Conservation (phyloP, 2,888 invertebrate genomes). For the Drosophila nigritarsus region DNA sequence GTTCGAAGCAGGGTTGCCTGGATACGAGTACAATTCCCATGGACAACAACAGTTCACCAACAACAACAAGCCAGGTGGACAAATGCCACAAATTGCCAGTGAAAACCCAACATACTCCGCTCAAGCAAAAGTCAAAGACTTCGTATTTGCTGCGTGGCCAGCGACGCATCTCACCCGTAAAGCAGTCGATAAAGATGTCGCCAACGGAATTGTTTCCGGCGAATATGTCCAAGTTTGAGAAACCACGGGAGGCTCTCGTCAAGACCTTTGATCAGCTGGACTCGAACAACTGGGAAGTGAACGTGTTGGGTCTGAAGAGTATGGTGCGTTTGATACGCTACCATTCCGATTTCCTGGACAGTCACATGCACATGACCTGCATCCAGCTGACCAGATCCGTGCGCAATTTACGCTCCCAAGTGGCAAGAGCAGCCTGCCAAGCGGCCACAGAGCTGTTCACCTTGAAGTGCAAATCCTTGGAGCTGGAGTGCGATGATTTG, state of each 20-base stretch:
- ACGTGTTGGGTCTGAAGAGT: conserved; percentile 90
- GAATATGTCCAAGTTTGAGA: conserved; percentile 86
- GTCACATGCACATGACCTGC: conserved; percentile 89
- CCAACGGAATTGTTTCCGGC: conserved; percentile 81
- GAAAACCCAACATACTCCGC: conserved; percentile 68
- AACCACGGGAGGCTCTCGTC: conserved; percentile 88
- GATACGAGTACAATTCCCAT: conserved; percentile 73
- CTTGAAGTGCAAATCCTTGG: conserved; percentile 87
- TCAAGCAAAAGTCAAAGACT: conserved; percentile 83
- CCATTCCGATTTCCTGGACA: conserved; percentile 87
- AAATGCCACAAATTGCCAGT: conserved; percentile 9
- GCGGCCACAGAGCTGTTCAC: conserved; percentile 92
- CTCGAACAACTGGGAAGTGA: conserved; percentile 92
- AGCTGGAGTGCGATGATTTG: conserved; percentile 94
- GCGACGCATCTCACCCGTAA: conserved; percentile 82
- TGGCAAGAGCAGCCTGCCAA: conserved; percentile 94
- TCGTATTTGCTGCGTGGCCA: conserved; percentile 81
- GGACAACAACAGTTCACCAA: conserved; percentile 78
- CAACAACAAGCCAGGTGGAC: conserved; percentile 70
- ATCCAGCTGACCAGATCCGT: conserved; percentile 91
- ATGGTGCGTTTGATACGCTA: conserved; percentile 89
- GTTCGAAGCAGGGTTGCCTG: conserved; percentile 60
- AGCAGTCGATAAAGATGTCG: conserved; percentile 80
- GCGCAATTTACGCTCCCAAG: conserved; percentile 96
- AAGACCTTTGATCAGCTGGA: conserved; percentile 89